A percentile compares a stretch with the other conserved stretches of the same genome.
phyloP scores from a whole-genome alignment of 2,888 invertebrate genomes.

The Drosophila mettleri region DNA sequence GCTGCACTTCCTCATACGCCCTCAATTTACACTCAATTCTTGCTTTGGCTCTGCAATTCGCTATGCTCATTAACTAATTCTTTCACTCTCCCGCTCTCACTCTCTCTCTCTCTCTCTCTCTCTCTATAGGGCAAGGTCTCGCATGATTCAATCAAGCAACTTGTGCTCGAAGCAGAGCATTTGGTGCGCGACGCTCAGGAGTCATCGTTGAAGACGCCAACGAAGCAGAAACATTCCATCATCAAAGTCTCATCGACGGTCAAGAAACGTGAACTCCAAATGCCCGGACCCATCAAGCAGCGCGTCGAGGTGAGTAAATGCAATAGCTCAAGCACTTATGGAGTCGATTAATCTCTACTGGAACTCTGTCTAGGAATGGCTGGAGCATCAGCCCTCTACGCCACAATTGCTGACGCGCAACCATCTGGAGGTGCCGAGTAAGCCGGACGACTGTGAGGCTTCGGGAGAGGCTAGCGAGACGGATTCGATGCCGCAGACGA shows the following conservation, averaged over 20 bases:
- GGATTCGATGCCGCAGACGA: slow-evolving; percentile 86
- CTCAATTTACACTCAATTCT: slow-evolving; percentile 28
- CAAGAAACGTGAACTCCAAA: slow-evolving; percentile 83
- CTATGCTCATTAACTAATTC: slow-evolving; percentile 63
- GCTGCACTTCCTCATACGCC: slow-evolving; percentile 27
- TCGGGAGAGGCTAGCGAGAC: slow-evolving; percentile 93
- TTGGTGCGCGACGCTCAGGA: slow-evolving; percentile 87
- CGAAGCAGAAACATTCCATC: slow-evolving; percentile 83
- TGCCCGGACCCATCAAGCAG: slow-evolving; percentile 84
- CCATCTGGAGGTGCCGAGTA: slow-evolving; percentile 48
- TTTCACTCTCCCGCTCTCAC: slow-evolving; percentile 13
- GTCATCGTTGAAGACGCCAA: slow-evolving; percentile 83
- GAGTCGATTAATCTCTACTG: background rate
- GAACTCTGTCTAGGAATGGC: slow-evolving; percentile 81
- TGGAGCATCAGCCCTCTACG: slow-evolving; percentile 83
- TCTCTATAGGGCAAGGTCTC: slow-evolving; percentile 82
- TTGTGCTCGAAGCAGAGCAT: slow-evolving; percentile 93
- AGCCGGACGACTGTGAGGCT: slow-evolving; percentile 89
- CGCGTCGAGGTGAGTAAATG: slow-evolving; percentile 82
- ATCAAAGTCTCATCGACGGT: slow-evolving; percentile 83
- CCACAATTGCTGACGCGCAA: slow-evolving; percentile 62
- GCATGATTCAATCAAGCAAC: slow-evolving; percentile 89
- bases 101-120: slow-evolving; percentile 18
- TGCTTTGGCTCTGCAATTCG: slow-evolving; percentile 47
- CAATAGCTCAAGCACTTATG: background rate